Evolutionary conservation across 2,113 vertebrate species (phyloP).

Genomic region (Stigmatopora argus): DNA sequence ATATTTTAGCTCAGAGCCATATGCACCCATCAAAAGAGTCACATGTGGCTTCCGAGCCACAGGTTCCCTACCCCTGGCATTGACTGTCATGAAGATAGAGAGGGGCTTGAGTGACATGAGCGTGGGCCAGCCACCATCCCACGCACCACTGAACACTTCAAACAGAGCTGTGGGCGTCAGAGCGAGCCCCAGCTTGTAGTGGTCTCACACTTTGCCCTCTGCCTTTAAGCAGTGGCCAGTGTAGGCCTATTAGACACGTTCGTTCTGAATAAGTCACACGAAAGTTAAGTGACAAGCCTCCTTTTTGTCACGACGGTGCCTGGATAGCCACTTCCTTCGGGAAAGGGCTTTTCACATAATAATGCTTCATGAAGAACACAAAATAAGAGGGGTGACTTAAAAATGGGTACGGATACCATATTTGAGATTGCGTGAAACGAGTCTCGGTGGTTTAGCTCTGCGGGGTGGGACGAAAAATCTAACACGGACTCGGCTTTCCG

Average conservation of each 20-base stretch:
- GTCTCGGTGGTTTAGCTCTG: not conserved
- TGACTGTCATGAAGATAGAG: not conserved
- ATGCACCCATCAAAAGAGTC: too few species aligned
- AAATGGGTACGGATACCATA: constrained; percentile 35
- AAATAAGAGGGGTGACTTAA: constrained; percentile 38
- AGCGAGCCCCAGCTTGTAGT: constrained; percentile 72
- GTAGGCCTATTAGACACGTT: constrained; percentile 76
- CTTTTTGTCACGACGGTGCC: constrained; percentile 61
- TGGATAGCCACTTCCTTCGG: constrained; percentile 60
- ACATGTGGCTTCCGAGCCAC: too few species aligned
- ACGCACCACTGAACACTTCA: constrained; percentile 64
- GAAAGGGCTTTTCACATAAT: constrained; percentile 69
- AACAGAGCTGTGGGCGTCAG: constrained; percentile 51
- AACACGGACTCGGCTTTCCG: constrained; percentile 31
- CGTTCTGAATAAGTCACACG: constrained; percentile 75
- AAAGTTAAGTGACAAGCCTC: constrained; percentile 75
- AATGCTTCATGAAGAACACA: constrained; percentile 40
- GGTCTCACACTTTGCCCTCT: constrained; percentile 76
- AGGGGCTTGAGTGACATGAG: not conserved
- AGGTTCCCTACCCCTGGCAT: too few species aligned
- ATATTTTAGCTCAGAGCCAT: too few species aligned
- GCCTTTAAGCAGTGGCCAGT: constrained; percentile 64
- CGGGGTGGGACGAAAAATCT: constrained; percentile 29
- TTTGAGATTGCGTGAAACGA: not conserved
- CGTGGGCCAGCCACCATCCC: not conserved